Base-by-base conservation (phyloP, 2,797 vertebrate species). In the Tenualosa thibaudeaui region DNA sequence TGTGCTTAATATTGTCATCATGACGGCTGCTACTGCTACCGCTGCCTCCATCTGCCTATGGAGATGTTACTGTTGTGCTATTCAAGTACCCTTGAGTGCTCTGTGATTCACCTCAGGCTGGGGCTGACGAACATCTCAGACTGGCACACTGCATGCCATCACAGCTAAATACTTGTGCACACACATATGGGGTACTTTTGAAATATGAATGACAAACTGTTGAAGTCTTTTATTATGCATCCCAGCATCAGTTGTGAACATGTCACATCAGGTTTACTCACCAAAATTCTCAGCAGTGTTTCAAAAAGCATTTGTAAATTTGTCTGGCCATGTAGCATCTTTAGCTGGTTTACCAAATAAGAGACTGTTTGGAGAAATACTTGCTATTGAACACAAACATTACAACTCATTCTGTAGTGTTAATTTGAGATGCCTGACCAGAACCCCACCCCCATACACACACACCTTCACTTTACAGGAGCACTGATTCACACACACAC, bases 1-100 rank as follows among this genome's bases (percentile, higher is more conserved):
- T 91, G 90, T 92, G 88, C 87, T 94, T 94, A 95, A 95, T 94
- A 91, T 92, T 86, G 86, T 89, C 92, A 92, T 94, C 94, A 93
- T 87, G 88, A 90, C 88, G 86, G 89, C 86, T 89, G 86, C 89
- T 84, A 81, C 89, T 75, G 91, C 89, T 81, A 91, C 90, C 50
- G 50, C 46, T 51, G 7, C 50, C 9, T 9, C 1, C 50, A 2
- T 1, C 50, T 87, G 31, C 78, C 81, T 84, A 54, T 54, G 75
- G 85, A 62, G 62, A 13, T 4, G 84, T 56, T 51, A 68, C 71
- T 83, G 17, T 81, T 82, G 40, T 53, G 40, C 51, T 15, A 9
- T 65, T 81, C 65, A 84, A 84, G 81, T 62, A 24, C 58, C 58
- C 58, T 60, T 60, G 58, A 60, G 58, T 24, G 58, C 19, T 58